Percentiles rank a stretch among this genome's conserved stretches.
These are phyloP conservation scores for Corydoras maculifer DNA, from an alignment of 2,113 vertebrate genomes.

Conservation along the genomic window DNA sequence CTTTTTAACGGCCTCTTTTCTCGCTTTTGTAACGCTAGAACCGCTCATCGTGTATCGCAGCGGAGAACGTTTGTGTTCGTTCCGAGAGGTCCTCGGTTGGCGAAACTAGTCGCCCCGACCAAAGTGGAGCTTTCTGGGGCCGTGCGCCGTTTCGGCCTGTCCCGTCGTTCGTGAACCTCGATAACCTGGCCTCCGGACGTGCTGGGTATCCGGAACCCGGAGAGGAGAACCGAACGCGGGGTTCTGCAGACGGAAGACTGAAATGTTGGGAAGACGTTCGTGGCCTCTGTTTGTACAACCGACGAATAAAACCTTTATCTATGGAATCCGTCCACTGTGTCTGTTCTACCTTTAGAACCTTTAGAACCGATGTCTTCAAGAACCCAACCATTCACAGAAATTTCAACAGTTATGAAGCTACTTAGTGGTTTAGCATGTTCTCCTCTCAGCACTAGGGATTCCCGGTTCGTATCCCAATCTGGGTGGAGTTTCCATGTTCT, in stretches of 20 bases:
- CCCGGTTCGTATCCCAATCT: too few species aligned
- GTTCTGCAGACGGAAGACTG: conserved; percentile 57
- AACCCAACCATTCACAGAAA: too few species aligned
- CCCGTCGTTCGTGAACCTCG: conserved; percentile 42
- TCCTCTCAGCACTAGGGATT: too few species aligned
- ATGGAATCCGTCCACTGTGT: conserved; percentile 32
- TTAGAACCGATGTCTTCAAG: too few species aligned
- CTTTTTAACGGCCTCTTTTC: neutral
- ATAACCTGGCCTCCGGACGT: conserved; percentile 36
- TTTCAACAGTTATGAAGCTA: too few species aligned
- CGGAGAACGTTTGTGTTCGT: conserved; percentile 1
- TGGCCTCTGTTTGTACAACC: conserved; percentile 69
- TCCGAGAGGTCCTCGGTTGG: conserved; percentile 18
- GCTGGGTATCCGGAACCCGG: conserved; percentile 58
- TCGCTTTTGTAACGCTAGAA: conserved; percentile 4
- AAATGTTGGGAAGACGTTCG: conserved; percentile 66
- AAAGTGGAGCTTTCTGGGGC: conserved; percentile 43
- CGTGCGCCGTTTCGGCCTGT: conserved; percentile 41
- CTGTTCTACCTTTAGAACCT: too few species aligned
- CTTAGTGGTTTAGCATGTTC: too few species aligned
- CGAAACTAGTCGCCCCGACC: conserved; percentile 20
- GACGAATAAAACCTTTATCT: conserved; percentile 72
- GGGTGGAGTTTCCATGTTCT: too few species aligned
- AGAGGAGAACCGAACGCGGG: conserved; percentile 40
- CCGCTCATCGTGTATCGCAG: conserved; percentile 7